Base-by-base conservation (phyloP, 2,113 vertebrate genomes). In the Sprattus sprattus region DNA sequence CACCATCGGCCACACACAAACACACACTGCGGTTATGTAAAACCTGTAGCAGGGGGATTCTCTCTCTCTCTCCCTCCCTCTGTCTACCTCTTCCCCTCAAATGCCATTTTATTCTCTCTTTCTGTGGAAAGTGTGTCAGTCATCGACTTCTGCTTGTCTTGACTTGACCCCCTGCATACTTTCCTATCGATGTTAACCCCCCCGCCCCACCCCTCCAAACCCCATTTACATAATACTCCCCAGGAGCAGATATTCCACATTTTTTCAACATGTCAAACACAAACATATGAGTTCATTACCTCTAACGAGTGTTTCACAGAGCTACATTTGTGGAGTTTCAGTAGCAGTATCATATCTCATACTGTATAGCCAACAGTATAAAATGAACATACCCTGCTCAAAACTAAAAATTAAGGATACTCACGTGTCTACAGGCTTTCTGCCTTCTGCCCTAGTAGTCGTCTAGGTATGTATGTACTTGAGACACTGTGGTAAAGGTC, bases 41-140 rank as follows among this genome's bases (percentile, higher is more conserved):
- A 71, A 71, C 64, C 64, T 71, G 64, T 25, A 71, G 10, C n/a
- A 28, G 15, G 57, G 25, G 64, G 25, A 71, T 13, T 28, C 9
- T 67, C 50, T 81, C 44, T 78, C 32, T 54, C 44, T n/a, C 32
- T 45, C 45, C 25, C 64, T 45, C 28, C 45, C 10, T 45, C 20
- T 57, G 5, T 64, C 8, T 67, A 32, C 52, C 81, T 67, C 60
- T 45, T 32, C 81, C 8, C 75, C 7, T 22, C 45, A 46, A 20
- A 15, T 32, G 1, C 32, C 5, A 3, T 39, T 15, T 54, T 44
- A 13, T 4, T 50, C 4, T 82, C 45, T 8, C 45, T 50, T 22
- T n/a, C n/a, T 32, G 64, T 71, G 64, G 64, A 71, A 71, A 71
- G 60, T 64, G 60, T 64, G 20, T 64, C 60, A 64, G 60, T 64